phyloP scores from a whole-genome alignment of 2,113 vertebrate species.

The Aphyosemion australe region DNA sequence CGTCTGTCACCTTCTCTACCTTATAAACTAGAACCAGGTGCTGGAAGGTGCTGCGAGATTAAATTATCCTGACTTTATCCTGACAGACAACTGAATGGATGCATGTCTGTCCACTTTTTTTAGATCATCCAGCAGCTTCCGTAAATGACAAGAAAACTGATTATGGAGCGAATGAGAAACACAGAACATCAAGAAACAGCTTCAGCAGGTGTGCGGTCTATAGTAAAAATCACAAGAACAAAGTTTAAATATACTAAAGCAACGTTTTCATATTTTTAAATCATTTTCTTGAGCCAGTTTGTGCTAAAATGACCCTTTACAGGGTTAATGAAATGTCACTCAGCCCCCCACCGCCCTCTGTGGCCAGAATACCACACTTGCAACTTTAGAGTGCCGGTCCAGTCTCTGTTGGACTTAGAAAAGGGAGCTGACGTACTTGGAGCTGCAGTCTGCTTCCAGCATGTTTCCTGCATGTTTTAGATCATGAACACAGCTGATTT shows the following conservation, averaged over 20 bases:
- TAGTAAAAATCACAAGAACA: not conserved
- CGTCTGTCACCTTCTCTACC: slow-evolving; percentile 54
- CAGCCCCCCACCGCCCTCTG: too few species aligned
- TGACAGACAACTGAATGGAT: not conserved
- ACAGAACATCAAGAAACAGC: slow-evolving; percentile 36
- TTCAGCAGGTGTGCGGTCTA: slow-evolving; percentile 50
- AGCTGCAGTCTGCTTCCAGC: too few species aligned
- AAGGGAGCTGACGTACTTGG: too few species aligned
- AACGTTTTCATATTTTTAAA: too few species aligned
- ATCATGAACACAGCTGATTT: too few species aligned
- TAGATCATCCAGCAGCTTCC: slow-evolving; percentile 64
- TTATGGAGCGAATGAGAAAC: slow-evolving; percentile 49
- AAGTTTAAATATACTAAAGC: not conserved
- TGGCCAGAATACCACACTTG: too few species aligned
- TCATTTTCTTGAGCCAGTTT: too few species aligned
- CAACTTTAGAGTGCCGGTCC: too few species aligned
- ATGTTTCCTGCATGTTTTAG: too few species aligned
- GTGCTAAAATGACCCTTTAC: too few species aligned
- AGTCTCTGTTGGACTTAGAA: too few species aligned
- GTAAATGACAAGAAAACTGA: slow-evolving; percentile 50
- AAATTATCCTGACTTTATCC: not conserved
- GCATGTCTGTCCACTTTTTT: not conserved
- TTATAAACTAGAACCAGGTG: slow-evolving; percentile 81
- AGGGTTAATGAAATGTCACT: too few species aligned
- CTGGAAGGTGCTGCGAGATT: not conserved